Conservation (phyloP, 2,888 invertebrate species). For the Hybos culiciformis region DNA sequence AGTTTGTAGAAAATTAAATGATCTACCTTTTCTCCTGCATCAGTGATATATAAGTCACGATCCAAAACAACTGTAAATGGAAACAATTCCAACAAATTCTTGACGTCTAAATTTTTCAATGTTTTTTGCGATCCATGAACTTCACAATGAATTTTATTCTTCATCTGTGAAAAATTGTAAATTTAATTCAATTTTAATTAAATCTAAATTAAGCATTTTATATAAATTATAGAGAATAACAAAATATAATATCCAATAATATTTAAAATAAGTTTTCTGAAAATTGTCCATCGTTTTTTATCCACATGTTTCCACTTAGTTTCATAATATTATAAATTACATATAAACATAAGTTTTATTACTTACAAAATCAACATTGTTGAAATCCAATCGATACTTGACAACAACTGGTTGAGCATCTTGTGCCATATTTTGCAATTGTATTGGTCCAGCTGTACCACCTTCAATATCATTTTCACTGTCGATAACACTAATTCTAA, state of each 20-base stretch:
- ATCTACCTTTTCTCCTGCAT: conserved; percentile 58
- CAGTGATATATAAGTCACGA: conserved; percentile 57
- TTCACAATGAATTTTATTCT: conserved; percentile 29
- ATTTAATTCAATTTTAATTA: too few relatives aligned
- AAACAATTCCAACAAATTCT: conserved; percentile 63
- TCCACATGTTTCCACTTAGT: too few relatives aligned
- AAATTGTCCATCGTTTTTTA: too few relatives aligned
- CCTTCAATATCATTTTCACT: conserved; percentile 42
- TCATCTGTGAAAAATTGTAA: conserved; percentile 24
- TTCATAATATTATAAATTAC: too few relatives aligned
- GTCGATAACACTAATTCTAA: conserved; percentile 60
- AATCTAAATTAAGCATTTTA: too few relatives aligned
- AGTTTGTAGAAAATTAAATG: too few relatives aligned
- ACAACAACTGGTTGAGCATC: conserved; percentile 43
- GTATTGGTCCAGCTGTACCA: conserved; percentile 33
- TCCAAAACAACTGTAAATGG: conserved; percentile 77
- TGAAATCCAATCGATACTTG: conserved; percentile 67
- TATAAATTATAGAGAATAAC: too few relatives aligned
- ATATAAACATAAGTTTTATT: too few relatives aligned
- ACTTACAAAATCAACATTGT: conserved; percentile 68
- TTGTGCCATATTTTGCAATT: conserved; percentile 30
- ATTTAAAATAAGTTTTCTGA: too few relatives aligned
- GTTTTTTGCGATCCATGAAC: conserved; percentile 31
- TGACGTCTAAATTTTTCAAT: conserved; percentile 46
- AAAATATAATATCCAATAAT: too few relatives aligned